Evolutionary conservation across 2,113 vertebrate genomes (phyloP), one percentile per base, ranked within the genome.

Genomic region (Colius striatus): DNA sequence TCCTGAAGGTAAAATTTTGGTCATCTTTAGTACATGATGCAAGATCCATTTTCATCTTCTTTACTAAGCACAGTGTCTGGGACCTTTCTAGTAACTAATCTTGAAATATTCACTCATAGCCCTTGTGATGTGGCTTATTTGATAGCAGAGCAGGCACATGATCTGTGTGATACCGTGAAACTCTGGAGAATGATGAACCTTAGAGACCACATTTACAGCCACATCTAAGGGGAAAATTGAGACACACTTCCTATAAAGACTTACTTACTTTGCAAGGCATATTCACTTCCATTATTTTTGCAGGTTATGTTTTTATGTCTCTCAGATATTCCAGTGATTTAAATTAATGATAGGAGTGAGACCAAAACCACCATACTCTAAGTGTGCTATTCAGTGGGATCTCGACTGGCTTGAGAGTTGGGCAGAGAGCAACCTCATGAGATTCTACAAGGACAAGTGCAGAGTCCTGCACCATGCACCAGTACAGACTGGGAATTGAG

Each of bases 11-110:
- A 68, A 81, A 78, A 12, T 36, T 83, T 74, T 22, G 87, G 15
- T 17, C 65, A 65, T 77, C 93, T 95, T 83, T 93, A 84, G 65
- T 53, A 88, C n/a, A 90, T 58, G 85, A 81, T 54, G 45, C 53
- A 90, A 84, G 79, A 77, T 27, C 29, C 16, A 26, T 60, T 88
- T 93, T 78, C 57, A 27, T 68, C 16, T 63, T 75, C 45, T 78
- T 77, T 75, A 77, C 26, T 61, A 78, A 93, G 45, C n/a, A 20
- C 5, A 15, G 32, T 11, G 25, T 48, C 45, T 84, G 41, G 65
- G 65, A 41, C 41, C 43, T 92, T 55, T 53, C 36, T 78, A 18
- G 53, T 67, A 57, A 68, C 45, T 84, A 84, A 71, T 80, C 79
- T 74, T 60, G 77, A 76, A 74, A 83, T 87, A 43, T 36, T 54